Percentiles rank a stretch among this genome's conserved stretches.
These are phyloP conservation scores for Dendroctonus valens DNA, from an alignment of 1,140 invertebrate species.

Conservation along the genomic window DNA sequence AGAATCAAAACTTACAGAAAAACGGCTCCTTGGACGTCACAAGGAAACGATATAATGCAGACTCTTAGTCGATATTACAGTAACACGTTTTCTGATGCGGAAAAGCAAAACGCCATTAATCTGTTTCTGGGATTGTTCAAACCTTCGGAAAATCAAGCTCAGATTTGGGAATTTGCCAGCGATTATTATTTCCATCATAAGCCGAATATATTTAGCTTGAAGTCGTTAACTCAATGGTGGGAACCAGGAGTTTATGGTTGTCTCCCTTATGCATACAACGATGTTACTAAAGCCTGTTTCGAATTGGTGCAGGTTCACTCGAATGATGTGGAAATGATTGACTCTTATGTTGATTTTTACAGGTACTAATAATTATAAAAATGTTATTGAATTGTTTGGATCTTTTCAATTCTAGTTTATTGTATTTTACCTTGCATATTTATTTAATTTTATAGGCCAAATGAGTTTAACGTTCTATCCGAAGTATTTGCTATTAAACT, in stretches of 20 bases:
- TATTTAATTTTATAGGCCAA: slow-evolving; percentile 54
- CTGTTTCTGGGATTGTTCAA: slow-evolving; percentile 92
- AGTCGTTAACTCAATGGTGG: slow-evolving; percentile 78
- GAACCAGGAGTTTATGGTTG: slow-evolving; percentile 65
- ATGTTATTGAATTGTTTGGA: too few relatives aligned
- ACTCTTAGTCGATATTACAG: slow-evolving; percentile 97
- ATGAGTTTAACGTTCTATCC: slow-evolving; percentile 67
- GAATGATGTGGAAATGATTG: slow-evolving; percentile 71
- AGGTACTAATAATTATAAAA: slow-evolving; percentile 21
- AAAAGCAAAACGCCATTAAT: slow-evolving; percentile 99
- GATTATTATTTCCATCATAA: slow-evolving; percentile 93
- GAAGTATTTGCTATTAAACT: slow-evolving; percentile 72
- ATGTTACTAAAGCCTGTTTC: slow-evolving; percentile 68
- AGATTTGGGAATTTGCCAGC: slow-evolving; percentile 86
- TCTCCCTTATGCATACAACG: slow-evolving; percentile 71
- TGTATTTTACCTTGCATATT: neutral
- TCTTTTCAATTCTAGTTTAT: neutral
- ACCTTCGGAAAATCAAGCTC: slow-evolving; percentile 67
- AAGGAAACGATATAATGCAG: slow-evolving; percentile 98
- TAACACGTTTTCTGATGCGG: slow-evolving; percentile 97
- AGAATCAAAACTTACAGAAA: slow-evolving; percentile 78
- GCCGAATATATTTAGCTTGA: slow-evolving; percentile 55
- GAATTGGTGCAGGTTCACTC: slow-evolving; percentile 67
- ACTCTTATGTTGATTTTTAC: slow-evolving; percentile 82
- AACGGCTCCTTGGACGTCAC: slow-evolving; percentile 94